phyloP scores from a whole-genome alignment of 2,797 vertebrate genomes.

The Rhabdophis nuchalis region DNA sequence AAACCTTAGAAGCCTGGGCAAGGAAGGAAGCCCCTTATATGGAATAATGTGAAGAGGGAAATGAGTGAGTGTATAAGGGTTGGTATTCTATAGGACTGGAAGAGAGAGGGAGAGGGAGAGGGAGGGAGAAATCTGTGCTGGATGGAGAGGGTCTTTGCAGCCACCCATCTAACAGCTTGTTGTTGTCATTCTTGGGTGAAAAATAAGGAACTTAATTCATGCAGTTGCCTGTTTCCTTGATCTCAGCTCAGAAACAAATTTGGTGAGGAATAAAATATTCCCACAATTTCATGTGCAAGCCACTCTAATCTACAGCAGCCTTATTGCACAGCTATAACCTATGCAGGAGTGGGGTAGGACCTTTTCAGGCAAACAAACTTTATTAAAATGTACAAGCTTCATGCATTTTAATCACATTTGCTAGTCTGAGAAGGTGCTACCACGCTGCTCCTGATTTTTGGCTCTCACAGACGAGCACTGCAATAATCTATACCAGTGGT shows the following conservation, averaged over 20 bases:
- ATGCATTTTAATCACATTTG: neutral
- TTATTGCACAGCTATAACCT: neutral
- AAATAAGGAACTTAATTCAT: neutral
- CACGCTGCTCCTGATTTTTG: neutral
- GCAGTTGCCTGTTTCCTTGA: neutral
- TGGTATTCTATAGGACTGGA: neutral
- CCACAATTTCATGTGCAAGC: neutral
- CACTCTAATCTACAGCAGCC: neutral
- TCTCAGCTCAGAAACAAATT: neutral
- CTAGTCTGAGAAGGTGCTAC: neutral
- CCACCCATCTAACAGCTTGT: neutral
- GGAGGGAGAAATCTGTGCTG: neutral
- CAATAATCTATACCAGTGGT: neutral
- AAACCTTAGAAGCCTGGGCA: neutral
- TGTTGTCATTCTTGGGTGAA: neutral
- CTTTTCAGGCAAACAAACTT: neutral
- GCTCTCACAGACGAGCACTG: neutral
- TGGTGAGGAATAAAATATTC: neutral
- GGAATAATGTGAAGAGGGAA: neutral
- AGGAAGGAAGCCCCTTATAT: neutral
- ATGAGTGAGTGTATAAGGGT: neutral
- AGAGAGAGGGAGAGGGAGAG: too few species aligned
- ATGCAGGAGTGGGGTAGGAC: neutral
- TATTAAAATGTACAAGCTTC: neutral
- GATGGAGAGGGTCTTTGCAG: neutral